Base-by-base conservation (phyloP, 2,113 vertebrate genomes). In the Cynoglossus semilaevis region DNA sequence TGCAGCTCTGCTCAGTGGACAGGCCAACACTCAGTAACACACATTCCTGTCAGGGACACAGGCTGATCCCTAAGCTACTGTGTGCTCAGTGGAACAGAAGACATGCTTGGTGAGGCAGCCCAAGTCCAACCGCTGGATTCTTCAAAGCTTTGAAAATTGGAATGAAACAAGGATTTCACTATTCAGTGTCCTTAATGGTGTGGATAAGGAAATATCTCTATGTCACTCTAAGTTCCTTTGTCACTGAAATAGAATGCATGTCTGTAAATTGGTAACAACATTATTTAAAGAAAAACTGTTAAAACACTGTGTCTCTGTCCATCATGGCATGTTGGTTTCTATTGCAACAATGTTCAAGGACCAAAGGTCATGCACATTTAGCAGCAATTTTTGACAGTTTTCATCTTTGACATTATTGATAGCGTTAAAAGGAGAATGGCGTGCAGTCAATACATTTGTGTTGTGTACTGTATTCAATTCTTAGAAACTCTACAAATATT, bases 1-100 rank as follows among this genome's bases (percentile, higher is more conserved):
- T 35, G 58, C 80, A 64, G 74, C 83, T 75, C 78, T 74, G 83
- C 70, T 83, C 76, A 72, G 81, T 58, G 78, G 85, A 87, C 80
- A 74, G 80, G 79, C 83, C 78, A 76, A 79, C 70, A 63, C 71
- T 79, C 71, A 42, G 74, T 82, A 76, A 72, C 77, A 83, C 77
- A 75, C 67, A 74, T 70, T 81, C 76, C 82, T 81, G 82, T 82
- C 81, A 75, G 82, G 74, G 79, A 85, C 74, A 75, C 55, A 53
- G 76, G 52, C 82, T 75, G 78, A 84, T 87, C 84, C 79, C 79
- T 78, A 42, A 72, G 81, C 72, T 67, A 71, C 70, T 61, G 76
- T 68, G 80, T 70, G 77, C 77, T 74, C 75, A 76, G 77, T 73
- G 76, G 78, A 85, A 81, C 72, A 71, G 71, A 64, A 69, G 71